Evolutionary conservation across 1,140 invertebrate species (phyloP).

Genomic region (Drosophila setifemur): DNA sequence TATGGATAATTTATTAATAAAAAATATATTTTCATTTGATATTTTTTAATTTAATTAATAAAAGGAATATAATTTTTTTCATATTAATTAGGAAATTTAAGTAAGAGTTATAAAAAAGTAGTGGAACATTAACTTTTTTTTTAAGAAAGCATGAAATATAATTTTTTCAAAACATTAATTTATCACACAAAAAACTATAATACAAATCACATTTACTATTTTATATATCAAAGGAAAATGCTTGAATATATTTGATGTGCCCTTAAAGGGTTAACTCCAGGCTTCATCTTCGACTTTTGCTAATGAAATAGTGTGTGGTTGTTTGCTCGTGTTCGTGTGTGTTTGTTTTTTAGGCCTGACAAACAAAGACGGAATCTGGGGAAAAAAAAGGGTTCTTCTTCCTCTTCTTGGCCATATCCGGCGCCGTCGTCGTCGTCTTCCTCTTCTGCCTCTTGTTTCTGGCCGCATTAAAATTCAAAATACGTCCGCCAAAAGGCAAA

Average conservation of each 20-base stretch:
- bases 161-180: too few relatives aligned
- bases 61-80: background rate
- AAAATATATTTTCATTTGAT: too few relatives aligned
- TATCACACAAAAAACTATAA: too few relatives aligned
- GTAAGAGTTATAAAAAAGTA: too few relatives aligned
- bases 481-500: slow-evolving; percentile 73
- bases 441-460: background rate
- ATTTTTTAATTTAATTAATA: too few relatives aligned
- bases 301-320: slow-evolving; percentile 56
- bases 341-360: slow-evolving; percentile 13
- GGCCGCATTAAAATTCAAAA: slow-evolving; percentile 75
- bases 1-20: too few relatives aligned
- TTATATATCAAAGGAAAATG: too few relatives aligned
- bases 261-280: slow-evolving; percentile 3
- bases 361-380: slow-evolving; percentile 5
- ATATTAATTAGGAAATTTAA: background rate
- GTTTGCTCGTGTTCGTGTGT: slow-evolving; percentile 6
- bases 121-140: too few relatives aligned
- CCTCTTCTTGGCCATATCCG: slow-evolving; percentile 1
- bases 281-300: slow-evolving; percentile 44
- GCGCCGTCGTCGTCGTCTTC: background rate
- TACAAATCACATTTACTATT: too few relatives aligned
- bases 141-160: too few relatives aligned
- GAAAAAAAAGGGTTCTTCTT: slow-evolving; percentile 34
- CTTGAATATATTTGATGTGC: too few relatives aligned